Conservation (phyloP, 1,140 invertebrate species). For the Coptotermes formosanus region DNA sequence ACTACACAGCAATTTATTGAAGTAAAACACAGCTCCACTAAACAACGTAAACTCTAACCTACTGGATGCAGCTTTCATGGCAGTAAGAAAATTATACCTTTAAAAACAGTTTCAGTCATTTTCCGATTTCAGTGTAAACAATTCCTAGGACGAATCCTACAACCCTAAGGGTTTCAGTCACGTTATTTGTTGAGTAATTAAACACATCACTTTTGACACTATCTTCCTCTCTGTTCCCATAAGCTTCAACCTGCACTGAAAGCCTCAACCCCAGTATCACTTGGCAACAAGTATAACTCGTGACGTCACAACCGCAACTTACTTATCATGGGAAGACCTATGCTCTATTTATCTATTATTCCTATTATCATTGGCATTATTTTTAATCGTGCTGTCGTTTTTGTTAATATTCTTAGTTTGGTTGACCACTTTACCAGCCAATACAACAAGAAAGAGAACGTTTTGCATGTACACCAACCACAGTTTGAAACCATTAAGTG, state of each 20-base stretch:
- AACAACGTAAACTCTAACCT: background rate
- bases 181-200: background rate
- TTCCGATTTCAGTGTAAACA: background rate
- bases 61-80: background rate
- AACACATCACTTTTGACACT: constrained; percentile 8
- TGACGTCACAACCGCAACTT: background rate
- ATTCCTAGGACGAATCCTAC: background rate
- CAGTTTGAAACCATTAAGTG: too few relatives aligned
- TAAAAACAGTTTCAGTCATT: constrained; percentile 11
- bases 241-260: background rate
- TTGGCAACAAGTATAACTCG: background rate
- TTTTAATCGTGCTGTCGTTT: background rate
- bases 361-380: background rate
- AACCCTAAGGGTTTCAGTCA: background rate
- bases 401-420: too few relatives aligned
- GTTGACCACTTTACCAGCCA: too few relatives aligned
- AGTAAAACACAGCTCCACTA: background rate
- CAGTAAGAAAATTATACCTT: constrained; percentile 1
- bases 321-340: background rate
- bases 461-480: too few relatives aligned
- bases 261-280: constrained; percentile 4
- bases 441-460: too few relatives aligned
- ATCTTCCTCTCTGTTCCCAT: background rate
- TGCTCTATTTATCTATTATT: background rate
- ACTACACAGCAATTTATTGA: background rate